A percentile compares a stretch with the other conserved stretches of the same genome.
phyloP scores from a whole-genome alignment of 1,140 invertebrate species.

The Popillia japonica region DNA sequence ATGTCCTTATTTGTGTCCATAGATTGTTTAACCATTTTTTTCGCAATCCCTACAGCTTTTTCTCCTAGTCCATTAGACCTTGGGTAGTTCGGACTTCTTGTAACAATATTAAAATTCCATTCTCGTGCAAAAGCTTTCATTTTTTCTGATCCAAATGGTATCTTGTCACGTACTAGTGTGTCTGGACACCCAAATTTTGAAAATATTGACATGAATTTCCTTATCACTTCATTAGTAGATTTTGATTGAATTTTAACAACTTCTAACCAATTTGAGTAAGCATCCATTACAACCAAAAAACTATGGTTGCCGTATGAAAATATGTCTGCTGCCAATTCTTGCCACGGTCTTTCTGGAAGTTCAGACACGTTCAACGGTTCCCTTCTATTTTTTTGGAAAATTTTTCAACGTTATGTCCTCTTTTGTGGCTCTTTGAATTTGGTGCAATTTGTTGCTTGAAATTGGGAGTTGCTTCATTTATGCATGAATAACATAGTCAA shows the following conservation, averaged over 20 bases:
- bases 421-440: no score
- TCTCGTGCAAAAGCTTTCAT: neutral
- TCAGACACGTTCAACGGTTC: no score
- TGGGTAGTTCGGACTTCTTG: neutral
- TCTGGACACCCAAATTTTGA: no score
- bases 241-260: neutral
- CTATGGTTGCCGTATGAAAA: neutral
- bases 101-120: conserved; percentile 1
- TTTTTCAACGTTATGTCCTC: no score
- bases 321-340: neutral
- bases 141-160: no score
- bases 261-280: neutral
- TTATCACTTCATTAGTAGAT: no score
- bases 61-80: neutral
- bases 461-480: no score
- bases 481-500: no score
- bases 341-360: neutral
- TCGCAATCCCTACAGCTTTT: neutral
- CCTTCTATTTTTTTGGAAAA: no score
- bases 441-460: no score
- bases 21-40: neutral
- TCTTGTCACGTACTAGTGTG: no score
- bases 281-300: conserved; percentile 11
- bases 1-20: neutral
- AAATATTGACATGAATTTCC: no score